A percentile compares a stretch with the other conserved stretches of the same genome.
Conservation (phyloP, 2,888 invertebrate species). For the Laspeyria flexula region DNA sequence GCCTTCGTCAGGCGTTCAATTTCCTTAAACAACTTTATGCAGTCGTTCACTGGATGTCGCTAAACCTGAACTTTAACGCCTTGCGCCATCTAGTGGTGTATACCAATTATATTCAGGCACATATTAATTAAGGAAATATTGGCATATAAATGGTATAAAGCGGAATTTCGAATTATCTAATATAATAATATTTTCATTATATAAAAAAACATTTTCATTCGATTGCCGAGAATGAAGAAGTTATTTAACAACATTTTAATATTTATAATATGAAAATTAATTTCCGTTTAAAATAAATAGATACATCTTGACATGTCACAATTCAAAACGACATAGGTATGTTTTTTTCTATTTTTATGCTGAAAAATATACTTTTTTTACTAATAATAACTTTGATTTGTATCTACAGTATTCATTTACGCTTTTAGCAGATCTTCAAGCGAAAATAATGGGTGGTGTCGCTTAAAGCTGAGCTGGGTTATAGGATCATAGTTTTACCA, state of each 20-base stretch:
- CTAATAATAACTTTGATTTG: conserved; percentile 28
- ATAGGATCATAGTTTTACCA: conserved; percentile 13
- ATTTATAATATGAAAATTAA: not conserved
- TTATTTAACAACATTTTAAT: no score
- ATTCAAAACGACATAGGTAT: conserved; percentile 5
- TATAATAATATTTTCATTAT: no score
- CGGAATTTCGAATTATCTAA: no score
- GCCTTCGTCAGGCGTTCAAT: no score
- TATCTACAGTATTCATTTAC: conserved; percentile 25
- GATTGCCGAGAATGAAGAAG: not conserved
- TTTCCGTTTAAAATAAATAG: not conserved
- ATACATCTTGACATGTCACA: conserved; percentile 17
- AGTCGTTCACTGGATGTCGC: no score
- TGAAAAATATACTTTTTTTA: conserved; percentile 46
- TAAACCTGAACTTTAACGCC: no score
- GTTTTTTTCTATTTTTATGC: conserved; percentile 22
- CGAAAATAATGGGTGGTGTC: conserved; percentile 15
- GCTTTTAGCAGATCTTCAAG: conserved; percentile 15
- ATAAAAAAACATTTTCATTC: not conserved
- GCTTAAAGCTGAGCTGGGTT: conserved; percentile 18
- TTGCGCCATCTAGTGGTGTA: no score
- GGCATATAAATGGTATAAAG: no score
- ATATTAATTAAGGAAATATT: no score
- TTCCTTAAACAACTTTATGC: no score
- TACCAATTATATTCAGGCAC: no score